These are phyloP conservation scores for Chionomys nivalis DNA, from an alignment of 2,113 vertebrate genomes.

Conservation along the genomic window DNA sequence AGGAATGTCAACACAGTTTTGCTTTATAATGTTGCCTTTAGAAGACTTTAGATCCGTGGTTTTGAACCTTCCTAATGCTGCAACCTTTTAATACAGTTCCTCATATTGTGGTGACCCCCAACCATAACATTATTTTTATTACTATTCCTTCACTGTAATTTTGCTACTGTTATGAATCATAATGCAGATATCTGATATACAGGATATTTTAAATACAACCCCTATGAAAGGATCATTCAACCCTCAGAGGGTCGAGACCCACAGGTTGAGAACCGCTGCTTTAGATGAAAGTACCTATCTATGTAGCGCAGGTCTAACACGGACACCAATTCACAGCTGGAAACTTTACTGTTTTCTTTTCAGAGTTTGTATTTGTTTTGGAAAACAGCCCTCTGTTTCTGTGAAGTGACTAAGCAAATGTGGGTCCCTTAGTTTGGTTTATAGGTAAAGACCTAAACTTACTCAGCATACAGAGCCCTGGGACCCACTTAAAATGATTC, in stretches of 20 bases:
- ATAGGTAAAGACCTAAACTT: neutral
- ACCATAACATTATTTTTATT: neutral
- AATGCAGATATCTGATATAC: neutral
- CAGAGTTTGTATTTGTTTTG: neutral
- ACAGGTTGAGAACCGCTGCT: neutral
- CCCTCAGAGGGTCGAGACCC: neutral
- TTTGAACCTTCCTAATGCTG: neutral
- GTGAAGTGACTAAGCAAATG: neutral
- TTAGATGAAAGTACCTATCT: neutral
- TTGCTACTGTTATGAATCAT: neutral
- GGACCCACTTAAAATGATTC: neutral
- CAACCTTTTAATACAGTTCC: neutral
- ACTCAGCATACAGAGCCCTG: neutral
- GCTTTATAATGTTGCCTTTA: neutral
- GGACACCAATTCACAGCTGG: neutral
- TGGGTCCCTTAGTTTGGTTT: neutral
- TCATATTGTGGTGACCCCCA: neutral
- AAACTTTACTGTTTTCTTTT: neutral
- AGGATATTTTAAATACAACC: neutral
- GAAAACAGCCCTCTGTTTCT: conserved; percentile 2
- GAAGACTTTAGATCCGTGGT: neutral
- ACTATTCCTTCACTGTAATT: neutral
- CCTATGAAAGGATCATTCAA: neutral
- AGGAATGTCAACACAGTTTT: neutral
- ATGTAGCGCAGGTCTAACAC: neutral